phyloP scores from a whole-genome alignment of 2,888 invertebrate species.

The Pterobdella sp. region DNA sequence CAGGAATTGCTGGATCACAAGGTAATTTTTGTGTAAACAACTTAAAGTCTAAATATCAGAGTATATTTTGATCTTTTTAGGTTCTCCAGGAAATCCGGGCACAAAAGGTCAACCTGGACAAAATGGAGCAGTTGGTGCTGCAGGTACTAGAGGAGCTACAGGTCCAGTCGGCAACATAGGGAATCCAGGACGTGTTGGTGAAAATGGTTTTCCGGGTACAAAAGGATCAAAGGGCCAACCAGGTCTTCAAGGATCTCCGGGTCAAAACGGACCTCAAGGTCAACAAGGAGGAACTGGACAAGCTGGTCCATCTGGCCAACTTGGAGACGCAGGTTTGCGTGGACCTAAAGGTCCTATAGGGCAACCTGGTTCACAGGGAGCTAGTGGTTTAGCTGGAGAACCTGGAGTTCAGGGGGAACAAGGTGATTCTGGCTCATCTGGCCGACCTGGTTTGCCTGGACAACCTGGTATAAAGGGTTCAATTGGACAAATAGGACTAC shows the following conservation, averaged over 20 bases:
- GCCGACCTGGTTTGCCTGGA: constrained; percentile 28
- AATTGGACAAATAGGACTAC: constrained; percentile 29
- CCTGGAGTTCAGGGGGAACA: constrained; percentile 52
- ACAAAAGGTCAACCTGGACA: constrained; percentile 31
- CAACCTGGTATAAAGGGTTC: constrained; percentile 30
- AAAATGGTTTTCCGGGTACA: constrained; percentile 19
- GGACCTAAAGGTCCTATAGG: constrained; percentile 6
- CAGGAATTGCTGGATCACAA: constrained; percentile 30
- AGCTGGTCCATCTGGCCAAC: neutral
- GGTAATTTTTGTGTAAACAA: neutral
- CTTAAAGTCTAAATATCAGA: neutral
- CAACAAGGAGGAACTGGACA: constrained; percentile 22
- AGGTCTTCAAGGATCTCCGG: neutral
- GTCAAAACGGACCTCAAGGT: constrained; percentile 6
- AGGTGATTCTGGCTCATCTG: constrained; percentile 52
- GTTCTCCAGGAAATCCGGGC: constrained; percentile 30
- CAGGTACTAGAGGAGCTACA: constrained; percentile 9
- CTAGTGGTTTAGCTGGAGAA: neutral
- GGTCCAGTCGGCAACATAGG: neutral
- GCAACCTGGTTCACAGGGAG: constrained; percentile 11
- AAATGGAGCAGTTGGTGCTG: constrained; percentile 28
- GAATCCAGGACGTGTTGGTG: neutral
- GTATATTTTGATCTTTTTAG: too few relatives aligned
- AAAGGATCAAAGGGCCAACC: constrained; percentile 23
- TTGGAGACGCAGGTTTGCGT: neutral